Base-by-base conservation (phyloP, 2,888 invertebrate species). In the Brachylomia viminalis region DNA sequence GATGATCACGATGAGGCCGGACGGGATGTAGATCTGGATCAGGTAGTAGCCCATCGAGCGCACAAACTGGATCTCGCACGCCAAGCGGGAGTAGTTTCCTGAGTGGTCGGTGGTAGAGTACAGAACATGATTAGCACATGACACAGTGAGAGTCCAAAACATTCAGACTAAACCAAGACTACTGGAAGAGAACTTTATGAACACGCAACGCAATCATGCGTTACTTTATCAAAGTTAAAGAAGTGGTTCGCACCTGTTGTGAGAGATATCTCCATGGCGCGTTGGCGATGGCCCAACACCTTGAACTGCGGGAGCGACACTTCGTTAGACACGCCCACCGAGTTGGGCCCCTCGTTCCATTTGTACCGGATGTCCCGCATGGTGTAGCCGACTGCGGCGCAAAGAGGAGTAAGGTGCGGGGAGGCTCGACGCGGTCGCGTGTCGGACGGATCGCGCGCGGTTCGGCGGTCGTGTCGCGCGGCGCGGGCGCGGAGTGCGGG, bases 1-100 rank as follows among this genome's bases (percentile, higher is more conserved):
- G 97, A 99, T 98, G 97, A 99, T 98, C 96, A 99, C 99, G 97
- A 99, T 99, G 96, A 99, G 97, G 95, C 98, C 98, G 96, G 98
- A 98, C 94, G 99, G 99, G 97, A 99, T 98, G 97, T 99, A 99
- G 97, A 99, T 99, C 97, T 99, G 99, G 97, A 99, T 99, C 95
- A 99, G 97, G 97, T 99, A 99, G 98, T 99, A 99, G 94, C 99
- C 99, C 98, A 99, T 99, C 94, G 98, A 98, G 89, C 99, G 98
- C 92, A 98, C 98, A 97, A 99, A 99, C 97, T 98, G 98, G 95
- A 99, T 99, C 97, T 98, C 98, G 96, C 98, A 98, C 91, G 98
- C 98, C 97, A 99, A 97, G 90, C 99, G 98, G 90, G 98, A 99
- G 97, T 99, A 99, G 97, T 99, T 98, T 97, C 99, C 99, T 98